Evolutionary conservation across 2,888 invertebrate genomes (phyloP).

Genomic region (Andrena marginata): DNA sequence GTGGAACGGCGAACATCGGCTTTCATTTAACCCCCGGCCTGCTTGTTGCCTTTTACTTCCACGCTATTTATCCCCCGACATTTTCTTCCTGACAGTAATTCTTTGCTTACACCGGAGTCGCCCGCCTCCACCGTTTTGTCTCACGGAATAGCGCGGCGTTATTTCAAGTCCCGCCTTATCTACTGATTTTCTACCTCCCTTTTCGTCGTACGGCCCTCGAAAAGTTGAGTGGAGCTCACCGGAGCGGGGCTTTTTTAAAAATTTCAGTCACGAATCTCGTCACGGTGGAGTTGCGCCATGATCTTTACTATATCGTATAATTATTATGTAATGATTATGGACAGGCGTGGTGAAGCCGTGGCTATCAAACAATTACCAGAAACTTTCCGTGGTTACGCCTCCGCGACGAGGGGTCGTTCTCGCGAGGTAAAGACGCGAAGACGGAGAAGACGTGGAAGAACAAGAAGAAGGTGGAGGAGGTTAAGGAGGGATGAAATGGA

Average conservation of each 20-base stretch:
- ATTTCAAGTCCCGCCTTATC: constrained; percentile 43
- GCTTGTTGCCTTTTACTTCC: constrained; percentile 10
- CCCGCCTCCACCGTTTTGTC: constrained; percentile 13
- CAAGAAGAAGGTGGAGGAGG: constrained; percentile 66
- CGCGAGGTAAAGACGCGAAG: constrained; percentile 62
- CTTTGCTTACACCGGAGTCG: constrained; percentile 16
- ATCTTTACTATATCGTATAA: constrained; percentile 38
- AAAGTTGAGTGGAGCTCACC: constrained; percentile 1
- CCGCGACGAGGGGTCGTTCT: constrained; percentile 65
- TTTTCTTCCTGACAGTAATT: constrained; percentile 27
- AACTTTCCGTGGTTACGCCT: constrained; percentile 62
- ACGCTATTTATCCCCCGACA: constrained; percentile 25
- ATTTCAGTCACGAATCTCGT: constrained; percentile 8
- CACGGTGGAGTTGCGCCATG: neutral
- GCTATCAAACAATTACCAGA: constrained; percentile 67
- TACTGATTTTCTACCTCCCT: constrained; percentile 9
- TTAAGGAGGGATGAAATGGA: constrained; percentile 73
- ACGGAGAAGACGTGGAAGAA: constrained; percentile 57
- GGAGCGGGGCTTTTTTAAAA: neutral
- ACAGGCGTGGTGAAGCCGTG: constrained; percentile 33
- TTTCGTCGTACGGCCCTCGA: constrained; percentile 4
- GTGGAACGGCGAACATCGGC: constrained; percentile 4
- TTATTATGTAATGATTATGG: constrained; percentile 56
- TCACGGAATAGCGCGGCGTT: neutral
- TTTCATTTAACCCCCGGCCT: constrained; percentile 15